Conservation (phyloP, 2,113 vertebrate genomes). For the Sula dactylatra region DNA sequence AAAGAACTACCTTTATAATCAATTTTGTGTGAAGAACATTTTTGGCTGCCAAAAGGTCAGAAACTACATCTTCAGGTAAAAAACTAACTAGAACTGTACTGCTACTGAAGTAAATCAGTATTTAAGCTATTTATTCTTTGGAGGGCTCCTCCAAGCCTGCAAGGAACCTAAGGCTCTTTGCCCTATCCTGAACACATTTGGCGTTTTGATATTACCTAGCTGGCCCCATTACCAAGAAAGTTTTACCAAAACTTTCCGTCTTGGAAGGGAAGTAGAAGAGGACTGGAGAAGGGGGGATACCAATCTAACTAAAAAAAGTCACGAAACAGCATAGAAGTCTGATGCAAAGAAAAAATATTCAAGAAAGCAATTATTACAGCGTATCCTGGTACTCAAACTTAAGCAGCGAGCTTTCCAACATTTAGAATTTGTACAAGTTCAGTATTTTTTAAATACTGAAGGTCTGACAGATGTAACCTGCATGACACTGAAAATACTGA, state of each 20-base stretch:
- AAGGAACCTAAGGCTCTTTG: background rate
- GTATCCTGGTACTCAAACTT: background rate
- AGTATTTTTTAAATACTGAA: background rate
- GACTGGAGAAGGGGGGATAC: background rate
- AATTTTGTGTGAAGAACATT: background rate
- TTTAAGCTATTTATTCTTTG: background rate
- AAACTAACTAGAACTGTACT: background rate
- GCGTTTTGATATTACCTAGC: background rate
- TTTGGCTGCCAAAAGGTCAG: background rate
- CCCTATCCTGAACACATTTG: background rate
- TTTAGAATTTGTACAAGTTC: background rate
- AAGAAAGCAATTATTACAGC: background rate
- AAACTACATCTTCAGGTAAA: background rate
- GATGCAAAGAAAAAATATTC: background rate
- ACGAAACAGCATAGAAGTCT: background rate
- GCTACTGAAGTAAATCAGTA: background rate
- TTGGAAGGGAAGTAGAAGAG: background rate
- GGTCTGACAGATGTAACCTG: background rate
- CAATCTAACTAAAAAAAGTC: background rate
- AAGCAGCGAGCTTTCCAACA: conserved; percentile 20
- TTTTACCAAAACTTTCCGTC: background rate
- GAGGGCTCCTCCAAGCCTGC: background rate
- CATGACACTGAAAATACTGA: background rate
- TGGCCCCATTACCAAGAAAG: background rate
- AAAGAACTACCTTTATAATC: background rate